Conservation (phyloP, 1,140 invertebrate genomes). For the Meloidogyne floridensis region DNA sequence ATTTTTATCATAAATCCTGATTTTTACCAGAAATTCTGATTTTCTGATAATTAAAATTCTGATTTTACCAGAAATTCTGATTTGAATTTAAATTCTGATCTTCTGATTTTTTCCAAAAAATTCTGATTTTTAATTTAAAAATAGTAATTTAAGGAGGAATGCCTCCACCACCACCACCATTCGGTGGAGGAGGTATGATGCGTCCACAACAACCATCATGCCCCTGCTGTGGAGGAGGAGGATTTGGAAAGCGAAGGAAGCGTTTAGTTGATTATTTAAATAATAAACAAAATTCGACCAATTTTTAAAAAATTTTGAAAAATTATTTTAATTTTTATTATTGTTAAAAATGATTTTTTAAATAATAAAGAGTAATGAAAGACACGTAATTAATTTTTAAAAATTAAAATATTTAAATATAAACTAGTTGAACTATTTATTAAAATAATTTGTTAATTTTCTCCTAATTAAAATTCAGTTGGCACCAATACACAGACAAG, state of each 20-base stretch:
- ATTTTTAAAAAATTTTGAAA: neutral
- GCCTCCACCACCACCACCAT: neutral
- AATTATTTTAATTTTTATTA: neutral
- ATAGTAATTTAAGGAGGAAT: neutral
- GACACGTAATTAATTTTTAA: neutral
- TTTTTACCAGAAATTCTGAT: neutral
- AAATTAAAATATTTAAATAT: neutral
- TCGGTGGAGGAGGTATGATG: neutral
- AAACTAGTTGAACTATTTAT: too few species aligned
- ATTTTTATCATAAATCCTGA: neutral
- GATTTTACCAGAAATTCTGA: neutral
- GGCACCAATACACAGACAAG: slow-evolving; percentile 24
- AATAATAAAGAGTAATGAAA: neutral
- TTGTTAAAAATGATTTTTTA: neutral
- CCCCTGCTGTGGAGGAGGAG: neutral
- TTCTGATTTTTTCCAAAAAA: too few species aligned
- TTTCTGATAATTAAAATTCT: neutral
- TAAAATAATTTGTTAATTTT: neutral
- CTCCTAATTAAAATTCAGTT: neutral
- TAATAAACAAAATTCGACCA: neutral
- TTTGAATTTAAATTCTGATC: too few species aligned
- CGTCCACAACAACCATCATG: neutral
- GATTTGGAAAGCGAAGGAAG: neutral
- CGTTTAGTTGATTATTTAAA: neutral
- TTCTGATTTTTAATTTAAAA: neutral